Evolutionary conservation across 2,888 invertebrate species (phyloP).

Genomic region (Cheilosia variabilis): DNA sequence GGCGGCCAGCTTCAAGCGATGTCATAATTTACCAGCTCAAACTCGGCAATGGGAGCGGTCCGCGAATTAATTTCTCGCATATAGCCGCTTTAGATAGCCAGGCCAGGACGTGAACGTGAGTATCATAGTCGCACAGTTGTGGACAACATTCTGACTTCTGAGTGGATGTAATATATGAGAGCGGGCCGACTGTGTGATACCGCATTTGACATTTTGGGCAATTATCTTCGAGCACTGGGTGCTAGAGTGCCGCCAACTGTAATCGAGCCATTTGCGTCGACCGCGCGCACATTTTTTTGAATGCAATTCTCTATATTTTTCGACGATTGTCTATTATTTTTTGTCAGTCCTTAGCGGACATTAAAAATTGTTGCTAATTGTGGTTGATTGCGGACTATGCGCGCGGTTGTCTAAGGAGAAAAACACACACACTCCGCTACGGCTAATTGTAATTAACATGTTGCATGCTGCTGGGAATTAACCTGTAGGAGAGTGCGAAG

Average conservation of each 20-base stretch:
- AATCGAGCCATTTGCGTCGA: constrained; percentile 53
- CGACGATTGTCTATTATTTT: constrained; percentile 14
- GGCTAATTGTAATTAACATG: constrained; percentile 70
- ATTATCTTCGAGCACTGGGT: constrained; percentile 51
- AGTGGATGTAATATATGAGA: too few relatives aligned
- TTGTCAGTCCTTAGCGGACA: constrained; percentile 31
- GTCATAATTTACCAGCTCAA: constrained; percentile 67
- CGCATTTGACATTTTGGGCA: constrained; percentile 65
- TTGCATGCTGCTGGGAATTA: constrained; percentile 72
- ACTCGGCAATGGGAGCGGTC: constrained; percentile 57
- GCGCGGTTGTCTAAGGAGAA: neutral
- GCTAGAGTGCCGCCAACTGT: constrained; percentile 51
- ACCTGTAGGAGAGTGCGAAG: constrained; percentile 28
- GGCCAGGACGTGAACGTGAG: constrained; percentile 12
- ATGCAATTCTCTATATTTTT: constrained; percentile 40
- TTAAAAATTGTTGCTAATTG: constrained; percentile 47
- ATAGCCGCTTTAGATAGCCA: constrained; percentile 42
- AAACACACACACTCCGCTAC: neutral
- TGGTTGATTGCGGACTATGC: constrained; percentile 47
- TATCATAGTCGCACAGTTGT: constrained; percentile 12
- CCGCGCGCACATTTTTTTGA: constrained; percentile 37
- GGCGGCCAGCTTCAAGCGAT: constrained; percentile 53
- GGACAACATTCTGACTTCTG: constrained; percentile 4
- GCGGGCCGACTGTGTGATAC: constrained; percentile 43
- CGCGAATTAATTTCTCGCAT: constrained; percentile 53